Evolutionary conservation across 2,113 vertebrate species (phyloP).

Genomic region (Turnix velox): DNA sequence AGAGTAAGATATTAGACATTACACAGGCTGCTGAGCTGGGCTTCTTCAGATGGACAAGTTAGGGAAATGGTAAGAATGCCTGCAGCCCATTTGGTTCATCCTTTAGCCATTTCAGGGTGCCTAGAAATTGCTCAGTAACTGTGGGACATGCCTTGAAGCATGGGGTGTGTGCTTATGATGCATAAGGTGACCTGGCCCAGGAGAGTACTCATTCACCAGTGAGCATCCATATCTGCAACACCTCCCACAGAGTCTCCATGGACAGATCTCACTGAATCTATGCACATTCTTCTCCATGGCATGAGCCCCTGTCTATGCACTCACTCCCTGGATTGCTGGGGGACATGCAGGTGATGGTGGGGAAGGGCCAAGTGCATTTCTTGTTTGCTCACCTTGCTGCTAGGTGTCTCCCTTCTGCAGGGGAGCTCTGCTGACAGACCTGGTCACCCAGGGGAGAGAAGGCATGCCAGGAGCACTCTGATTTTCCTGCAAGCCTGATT

Average conservation of each 20-base stretch:
- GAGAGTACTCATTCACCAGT: accelerated
- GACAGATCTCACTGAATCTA: background rate
- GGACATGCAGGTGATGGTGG: background rate
- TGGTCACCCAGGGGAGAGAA: background rate
- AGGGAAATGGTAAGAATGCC: background rate
- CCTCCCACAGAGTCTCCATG: background rate
- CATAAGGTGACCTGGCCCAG: background rate
- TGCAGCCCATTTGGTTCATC: background rate
- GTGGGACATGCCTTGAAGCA: background rate
- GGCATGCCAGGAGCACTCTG: background rate
- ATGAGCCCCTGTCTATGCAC: background rate
- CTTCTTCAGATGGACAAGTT: background rate
- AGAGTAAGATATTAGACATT: background rate
- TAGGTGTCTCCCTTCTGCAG: background rate
- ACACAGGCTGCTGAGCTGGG: background rate
- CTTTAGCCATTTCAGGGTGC: background rate
- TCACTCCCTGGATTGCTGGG: background rate
- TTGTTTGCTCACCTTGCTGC: background rate
- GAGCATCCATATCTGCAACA: background rate
- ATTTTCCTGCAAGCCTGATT: conserved; percentile 27
- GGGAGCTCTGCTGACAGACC: background rate
- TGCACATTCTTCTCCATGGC: background rate
- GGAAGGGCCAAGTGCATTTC: accelerated
- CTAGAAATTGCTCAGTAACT: background rate
- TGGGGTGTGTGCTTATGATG: accelerated